Evolutionary conservation across 2,113 vertebrate genomes (phyloP), one percentile per base, ranked within the genome.

Genomic region (Myodes glareolus): DNA sequence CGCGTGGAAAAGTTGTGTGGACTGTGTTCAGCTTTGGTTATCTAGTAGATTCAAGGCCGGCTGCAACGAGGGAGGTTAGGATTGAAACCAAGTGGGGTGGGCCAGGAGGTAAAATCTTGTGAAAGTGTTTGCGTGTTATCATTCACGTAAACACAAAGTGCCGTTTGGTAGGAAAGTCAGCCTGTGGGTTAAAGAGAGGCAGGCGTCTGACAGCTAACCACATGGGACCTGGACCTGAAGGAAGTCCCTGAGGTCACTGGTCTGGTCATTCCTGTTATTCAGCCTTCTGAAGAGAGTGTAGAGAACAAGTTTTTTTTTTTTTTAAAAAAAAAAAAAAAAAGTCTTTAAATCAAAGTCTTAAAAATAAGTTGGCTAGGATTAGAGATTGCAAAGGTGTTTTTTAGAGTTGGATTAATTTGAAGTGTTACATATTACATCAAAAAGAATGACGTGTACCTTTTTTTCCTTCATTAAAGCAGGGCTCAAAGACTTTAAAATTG

Each of bases 351-450:
- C 92, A 39, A 73, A 92, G 80, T n/a, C 88, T 27, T 33, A 42
- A 85, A 78, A 94, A 36, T 84, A 84, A 94, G 3, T 82, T 77
- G 76, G 21, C 52, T 80, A 67, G 21, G 55, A 81, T 92, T 95
- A 50, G 75, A 77, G 17, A 36, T 93, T 93, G 36, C 42, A 68
- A 95, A 97, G 31, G 1, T 81, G 10, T 77, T 86, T 72, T n/a
- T 88, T 94, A 45, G 27, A 72, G 4, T 75, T 50, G 86, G 63
- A 47, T 91, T 95, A 81, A 65, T 85, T 91, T 88, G 50, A 72
- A 95, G 72, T 68, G n/a, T 67, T 88, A 0, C 33, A 19, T 33
- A 25, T 67, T 27, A 70, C 50, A 76, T 81, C 61, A 95, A 91
- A 85, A 86, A 84, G 9, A 29, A 68, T 50, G 31, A 33, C 13